phyloP scores from a whole-genome alignment of 2,888 invertebrate genomes.

The Ormyrus nitidulus region DNA sequence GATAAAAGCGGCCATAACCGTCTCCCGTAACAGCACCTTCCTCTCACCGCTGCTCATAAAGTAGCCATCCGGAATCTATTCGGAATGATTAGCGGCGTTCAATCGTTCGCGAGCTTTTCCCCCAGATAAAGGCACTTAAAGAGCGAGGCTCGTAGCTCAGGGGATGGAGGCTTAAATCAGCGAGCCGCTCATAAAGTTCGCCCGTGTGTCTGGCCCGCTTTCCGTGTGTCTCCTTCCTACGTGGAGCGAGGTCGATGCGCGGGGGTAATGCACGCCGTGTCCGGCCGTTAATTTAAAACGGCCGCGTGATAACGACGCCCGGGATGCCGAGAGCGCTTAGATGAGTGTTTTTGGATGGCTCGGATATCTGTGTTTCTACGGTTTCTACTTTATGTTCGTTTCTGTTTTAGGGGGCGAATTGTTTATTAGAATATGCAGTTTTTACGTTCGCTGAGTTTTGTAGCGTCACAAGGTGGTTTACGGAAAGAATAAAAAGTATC shows the following conservation, averaged over 20 bases:
- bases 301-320: conserved; percentile 23
- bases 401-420: too few species aligned
- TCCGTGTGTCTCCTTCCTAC: background rate
- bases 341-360: too few species aligned
- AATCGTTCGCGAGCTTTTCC: conserved; percentile 28
- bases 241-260: background rate
- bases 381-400: too few species aligned
- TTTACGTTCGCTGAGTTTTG: too few species aligned
- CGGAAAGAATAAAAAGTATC: too few species aligned
- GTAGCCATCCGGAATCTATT: background rate
- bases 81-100: background rate
- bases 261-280: conserved; percentile 39
- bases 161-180: conserved; percentile 28
- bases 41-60: conserved; percentile 22
- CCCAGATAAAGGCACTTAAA: conserved; percentile 46
- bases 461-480: too few species aligned
- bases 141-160: conserved; percentile 4
- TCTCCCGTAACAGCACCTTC: background rate
- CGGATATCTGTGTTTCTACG: too few species aligned
- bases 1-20: conserved; percentile 25
- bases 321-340: background rate
- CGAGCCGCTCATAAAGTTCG: conserved; percentile 37
- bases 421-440: too few species aligned
- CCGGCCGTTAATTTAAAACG: conserved; percentile 36
- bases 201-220: conserved; percentile 7